A percentile compares a stretch with the other conserved stretches of the same genome.
phyloP scores from a whole-genome alignment of 1,140 invertebrate species.

The Coptotermes formosanus region DNA sequence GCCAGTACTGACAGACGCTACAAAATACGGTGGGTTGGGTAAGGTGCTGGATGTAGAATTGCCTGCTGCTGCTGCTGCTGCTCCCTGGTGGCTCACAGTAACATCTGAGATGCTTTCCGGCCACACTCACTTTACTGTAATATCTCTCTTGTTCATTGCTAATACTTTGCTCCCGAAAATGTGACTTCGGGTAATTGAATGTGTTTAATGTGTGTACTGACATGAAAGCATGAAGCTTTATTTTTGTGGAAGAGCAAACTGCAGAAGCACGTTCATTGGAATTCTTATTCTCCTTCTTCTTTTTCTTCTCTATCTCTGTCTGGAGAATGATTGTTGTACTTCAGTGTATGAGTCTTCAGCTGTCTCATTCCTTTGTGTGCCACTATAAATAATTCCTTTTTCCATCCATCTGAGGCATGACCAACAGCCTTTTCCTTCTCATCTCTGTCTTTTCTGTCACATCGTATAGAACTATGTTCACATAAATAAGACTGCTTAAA shows the following conservation, averaged over 20 bases:
- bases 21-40: not conserved
- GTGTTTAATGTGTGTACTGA: not conserved
- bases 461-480: not conserved
- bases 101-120: not conserved
- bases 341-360: not conserved
- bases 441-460: not conserved
- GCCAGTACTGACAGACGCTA: not conserved
- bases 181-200: not conserved
- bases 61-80: not conserved
- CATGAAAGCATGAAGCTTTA: not conserved
- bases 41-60: not conserved
- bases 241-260: not conserved
- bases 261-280: conserved; percentile 1
- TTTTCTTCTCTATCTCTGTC: not conserved
- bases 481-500: not conserved
- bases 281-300: not conserved
- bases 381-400: not conserved
- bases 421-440: not conserved
- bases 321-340: conserved; percentile 6
- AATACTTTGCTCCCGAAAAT: not conserved
- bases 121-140: not conserved
- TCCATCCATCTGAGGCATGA: conserved; percentile 3
- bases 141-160: not conserved
- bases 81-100: not conserved
- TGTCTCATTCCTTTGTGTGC: not conserved